Evolutionary conservation across 2,797 vertebrate species (phyloP).

Genomic region (Micromesistius poutassou): DNA sequence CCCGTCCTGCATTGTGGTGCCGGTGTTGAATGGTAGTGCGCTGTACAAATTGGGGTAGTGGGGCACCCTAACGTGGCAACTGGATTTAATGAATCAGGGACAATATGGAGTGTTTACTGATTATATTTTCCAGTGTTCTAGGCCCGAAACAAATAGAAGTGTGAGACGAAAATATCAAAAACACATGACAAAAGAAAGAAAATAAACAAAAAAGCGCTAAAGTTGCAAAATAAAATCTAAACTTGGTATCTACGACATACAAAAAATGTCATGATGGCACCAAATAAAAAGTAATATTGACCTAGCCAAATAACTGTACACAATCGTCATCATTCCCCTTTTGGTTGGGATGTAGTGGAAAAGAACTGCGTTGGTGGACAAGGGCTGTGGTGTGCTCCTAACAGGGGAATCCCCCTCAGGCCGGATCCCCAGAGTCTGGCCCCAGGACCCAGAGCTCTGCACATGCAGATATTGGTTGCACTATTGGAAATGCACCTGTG

Average conservation of each 20-base stretch:
- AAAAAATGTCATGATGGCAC: conserved; percentile 54
- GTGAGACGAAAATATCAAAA: conserved; percentile 27
- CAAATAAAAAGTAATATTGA: conserved; percentile 42
- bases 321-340: conserved; percentile 52
- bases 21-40: conserved; percentile 1
- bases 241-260: conserved; percentile 25
- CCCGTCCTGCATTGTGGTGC: not conserved
- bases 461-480: conserved; percentile 20
- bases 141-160: conserved; percentile 31
- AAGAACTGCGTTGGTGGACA: conserved; percentile 38
- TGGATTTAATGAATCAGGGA: conserved; percentile 39
- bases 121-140: conserved; percentile 36
- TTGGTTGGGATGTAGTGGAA: conserved; percentile 60
- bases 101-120: conserved; percentile 46
- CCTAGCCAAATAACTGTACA: conserved; percentile 29
- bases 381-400: conserved; percentile 31
- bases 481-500: conserved; percentile 20
- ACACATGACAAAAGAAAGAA: conserved; percentile 22
- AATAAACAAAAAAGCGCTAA: conserved; percentile 16
- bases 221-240: conserved; percentile 13
- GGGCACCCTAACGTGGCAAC: conserved; percentile 37
- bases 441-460: conserved; percentile 24
- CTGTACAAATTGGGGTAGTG: conserved; percentile 19
- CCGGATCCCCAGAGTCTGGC: conserved; percentile 39
- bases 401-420: conserved; percentile 26